Base-by-base conservation (phyloP, 1,140 invertebrate species). In the Antheraea pernyi region DNA sequence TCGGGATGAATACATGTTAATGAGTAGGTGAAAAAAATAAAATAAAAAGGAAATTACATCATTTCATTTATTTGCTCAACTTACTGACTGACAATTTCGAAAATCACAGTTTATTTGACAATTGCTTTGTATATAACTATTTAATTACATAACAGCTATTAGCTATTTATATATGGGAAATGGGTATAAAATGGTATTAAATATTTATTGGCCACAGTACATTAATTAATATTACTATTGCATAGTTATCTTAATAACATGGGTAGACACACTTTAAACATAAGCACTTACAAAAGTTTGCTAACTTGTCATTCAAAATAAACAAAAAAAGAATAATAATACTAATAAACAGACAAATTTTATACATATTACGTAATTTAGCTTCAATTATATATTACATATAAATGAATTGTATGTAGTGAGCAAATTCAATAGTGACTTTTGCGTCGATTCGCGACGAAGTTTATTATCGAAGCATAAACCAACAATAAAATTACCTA, bases 21-120 rank as follows among this genome's bases (percentile, higher is more conserved):
- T 53, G 16, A 53, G 16, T 13, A 53, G 10, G 16, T 13, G 7
- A 62, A 65, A 80, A n/a, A 66, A 71, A 75, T 69, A 75, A 72
- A 76, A 74, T 30, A 30, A 30, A 70, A 63, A 70, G 76, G 70
- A 75, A 81, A 83, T 88, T 89, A 86, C 83, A 88, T 91, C 83
- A 85, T 85, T 89, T 91, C 84, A 86, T 91, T 91, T 91, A 91
- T 91, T 91, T 88, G 85, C 88, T 91, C 89, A 91, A 89, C 87
- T 91, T 91, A 91, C 86, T 89, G 89, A 89, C 88, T 89, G 89
- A 89, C 88, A 91, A 91, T 91, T 91, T 91, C 83, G 89, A 91
- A 90, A 91, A 91, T 91, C 89, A 91, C 89, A 91, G 89, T 91
- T 86, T 88, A 84, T 91, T 88, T 91, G 87, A 91, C 88, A 89